Conservation (phyloP, 1,140 invertebrate species). For the Macrobrachium rosenbergii region DNA sequence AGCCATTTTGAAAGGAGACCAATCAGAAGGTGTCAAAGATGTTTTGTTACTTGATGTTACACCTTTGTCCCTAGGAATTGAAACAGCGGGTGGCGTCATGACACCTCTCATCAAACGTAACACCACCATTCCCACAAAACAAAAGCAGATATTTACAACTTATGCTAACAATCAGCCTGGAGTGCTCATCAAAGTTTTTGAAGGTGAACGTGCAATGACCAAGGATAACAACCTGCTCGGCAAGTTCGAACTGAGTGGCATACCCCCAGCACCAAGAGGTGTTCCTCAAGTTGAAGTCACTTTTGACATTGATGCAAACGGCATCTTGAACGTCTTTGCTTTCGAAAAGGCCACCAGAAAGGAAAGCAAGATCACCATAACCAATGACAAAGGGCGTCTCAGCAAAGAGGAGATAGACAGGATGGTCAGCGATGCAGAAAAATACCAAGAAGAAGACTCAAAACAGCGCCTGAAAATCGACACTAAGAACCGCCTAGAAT, state of each 20-base stretch:
- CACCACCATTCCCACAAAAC: slow-evolving; percentile 6
- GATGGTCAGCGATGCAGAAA: slow-evolving; percentile 5
- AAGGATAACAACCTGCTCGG: neutral
- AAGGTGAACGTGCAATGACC: neutral
- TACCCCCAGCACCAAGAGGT: neutral
- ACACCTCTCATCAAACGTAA: neutral
- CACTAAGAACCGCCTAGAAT: slow-evolving; percentile 86
- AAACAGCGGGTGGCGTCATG: neutral
- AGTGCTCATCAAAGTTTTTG: neutral
- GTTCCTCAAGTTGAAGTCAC: neutral
- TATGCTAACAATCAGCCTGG: slow-evolving; percentile 1
- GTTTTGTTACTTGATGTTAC: slow-evolving; percentile 5
- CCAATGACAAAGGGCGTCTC: neutral
- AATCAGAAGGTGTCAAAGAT: neutral
- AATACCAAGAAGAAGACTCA: slow-evolving; percentile 71
- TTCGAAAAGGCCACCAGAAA: neutral
- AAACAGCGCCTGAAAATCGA: slow-evolving; percentile 77
- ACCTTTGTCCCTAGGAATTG: neutral
- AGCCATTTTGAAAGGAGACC: neutral
- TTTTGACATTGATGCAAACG: neutral
- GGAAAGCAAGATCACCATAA: neutral
- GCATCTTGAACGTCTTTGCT: neutral
- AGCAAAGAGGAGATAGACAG: slow-evolving; percentile 6
- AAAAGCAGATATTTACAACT: neutral
- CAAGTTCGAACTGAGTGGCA: slow-evolving; percentile 11